phyloP scores from a whole-genome alignment of 2,797 vertebrate species.

The Xiphorhynchus erythropygius region DNA sequence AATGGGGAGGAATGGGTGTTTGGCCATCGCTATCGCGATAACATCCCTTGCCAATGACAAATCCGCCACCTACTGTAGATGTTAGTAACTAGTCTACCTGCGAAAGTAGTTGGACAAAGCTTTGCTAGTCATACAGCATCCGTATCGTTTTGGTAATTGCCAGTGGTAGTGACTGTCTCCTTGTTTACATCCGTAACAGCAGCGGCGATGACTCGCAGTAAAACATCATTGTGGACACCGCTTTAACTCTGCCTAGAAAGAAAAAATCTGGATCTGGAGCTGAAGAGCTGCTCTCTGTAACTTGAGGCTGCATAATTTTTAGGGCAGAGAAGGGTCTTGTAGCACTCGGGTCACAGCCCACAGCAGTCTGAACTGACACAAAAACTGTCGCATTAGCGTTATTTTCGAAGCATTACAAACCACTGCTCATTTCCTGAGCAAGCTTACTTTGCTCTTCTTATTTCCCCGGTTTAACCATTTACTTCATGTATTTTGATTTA shows the following conservation, averaged over 20 bases:
- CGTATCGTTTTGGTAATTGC: background rate
- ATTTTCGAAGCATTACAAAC: background rate
- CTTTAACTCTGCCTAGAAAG: background rate
- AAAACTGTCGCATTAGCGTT: background rate
- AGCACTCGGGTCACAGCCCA: background rate
- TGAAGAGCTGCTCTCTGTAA: background rate
- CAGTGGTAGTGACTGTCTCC: background rate
- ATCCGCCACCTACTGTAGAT: background rate
- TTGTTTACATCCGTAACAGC: background rate
- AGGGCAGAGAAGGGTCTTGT: background rate
- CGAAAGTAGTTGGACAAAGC: background rate
- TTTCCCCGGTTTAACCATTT: background rate
- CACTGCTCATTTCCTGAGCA: background rate
- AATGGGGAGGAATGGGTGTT: too few species aligned
- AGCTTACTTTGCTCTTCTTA: background rate
- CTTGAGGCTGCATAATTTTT: background rate
- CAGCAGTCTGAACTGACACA: background rate
- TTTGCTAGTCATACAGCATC: background rate
- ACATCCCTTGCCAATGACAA: background rate
- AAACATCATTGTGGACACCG: rapidly evolving
- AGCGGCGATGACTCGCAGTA: background rate
- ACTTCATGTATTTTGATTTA: background rate
- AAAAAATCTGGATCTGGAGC: background rate
- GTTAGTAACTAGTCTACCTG: background rate
- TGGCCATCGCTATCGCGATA: background rate